Percentiles rank a stretch among this genome's conserved stretches.
These are phyloP conservation scores for Myiagra hebetior DNA, from an alignment of 2,113 vertebrate genomes.

Conservation along the genomic window DNA sequence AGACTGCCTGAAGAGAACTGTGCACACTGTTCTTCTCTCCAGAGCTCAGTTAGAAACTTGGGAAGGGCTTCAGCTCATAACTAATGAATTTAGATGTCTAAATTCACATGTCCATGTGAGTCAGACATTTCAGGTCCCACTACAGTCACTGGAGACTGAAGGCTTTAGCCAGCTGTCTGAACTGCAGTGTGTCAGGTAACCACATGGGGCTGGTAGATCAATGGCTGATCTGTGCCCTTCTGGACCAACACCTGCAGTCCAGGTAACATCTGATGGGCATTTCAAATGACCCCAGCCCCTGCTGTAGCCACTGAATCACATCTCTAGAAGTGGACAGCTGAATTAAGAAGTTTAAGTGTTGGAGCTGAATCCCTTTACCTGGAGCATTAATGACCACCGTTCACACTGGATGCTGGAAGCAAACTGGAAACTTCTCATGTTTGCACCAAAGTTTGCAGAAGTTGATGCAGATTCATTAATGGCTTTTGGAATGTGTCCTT, in stretches of 20 bases:
- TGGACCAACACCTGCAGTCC: neutral
- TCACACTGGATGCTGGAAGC: neutral
- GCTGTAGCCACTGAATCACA: neutral
- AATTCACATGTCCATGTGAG: neutral
- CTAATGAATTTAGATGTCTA: neutral
- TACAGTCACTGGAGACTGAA: neutral
- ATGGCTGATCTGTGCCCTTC: neutral
- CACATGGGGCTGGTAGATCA: neutral
- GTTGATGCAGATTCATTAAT: neutral
- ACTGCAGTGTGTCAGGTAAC: neutral
- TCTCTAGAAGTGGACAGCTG: neutral
- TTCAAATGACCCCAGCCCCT: neutral
- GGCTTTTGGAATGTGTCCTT: neutral
- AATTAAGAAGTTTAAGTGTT: neutral
- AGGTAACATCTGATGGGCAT: neutral
- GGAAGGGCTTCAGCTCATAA: neutral
- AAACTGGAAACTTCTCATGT: neutral
- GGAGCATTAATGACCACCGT: fast-evolving
- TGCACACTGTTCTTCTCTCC: neutral
- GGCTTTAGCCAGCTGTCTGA: neutral
- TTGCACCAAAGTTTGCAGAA: neutral
- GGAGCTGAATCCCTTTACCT: neutral
- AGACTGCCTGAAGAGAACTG: neutral
- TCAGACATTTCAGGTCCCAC: neutral
- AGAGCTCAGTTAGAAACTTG: neutral